Evolutionary conservation across 2,113 vertebrate genomes (phyloP).

Genomic region (Peromyscus maniculatus): DNA sequence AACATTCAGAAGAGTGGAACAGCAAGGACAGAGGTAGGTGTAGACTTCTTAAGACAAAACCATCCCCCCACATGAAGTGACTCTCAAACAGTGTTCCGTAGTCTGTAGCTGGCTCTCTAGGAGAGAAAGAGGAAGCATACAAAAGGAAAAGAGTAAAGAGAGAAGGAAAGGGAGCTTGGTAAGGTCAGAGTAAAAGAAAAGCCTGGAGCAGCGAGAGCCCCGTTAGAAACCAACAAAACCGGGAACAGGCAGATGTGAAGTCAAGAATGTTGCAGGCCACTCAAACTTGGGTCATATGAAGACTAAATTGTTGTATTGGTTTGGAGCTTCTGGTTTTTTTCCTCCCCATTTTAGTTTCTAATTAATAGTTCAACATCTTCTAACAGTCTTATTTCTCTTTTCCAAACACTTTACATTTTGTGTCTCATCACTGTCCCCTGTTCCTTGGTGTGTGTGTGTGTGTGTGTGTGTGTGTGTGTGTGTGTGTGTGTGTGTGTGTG

Average conservation of each 20-base stretch:
- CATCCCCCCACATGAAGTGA: not conserved
- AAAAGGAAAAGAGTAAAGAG: not conserved
- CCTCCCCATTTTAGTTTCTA: slow-evolving; percentile 74
- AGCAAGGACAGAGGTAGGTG: not conserved
- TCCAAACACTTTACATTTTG: not conserved
- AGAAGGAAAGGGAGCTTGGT: not conserved
- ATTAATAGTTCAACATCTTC: slow-evolving; percentile 58
- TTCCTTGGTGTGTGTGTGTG: slow-evolving; percentile 57
- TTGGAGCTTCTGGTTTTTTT: not conserved
- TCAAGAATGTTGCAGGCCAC: not conserved
- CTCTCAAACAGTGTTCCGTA: not conserved
- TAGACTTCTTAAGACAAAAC: not conserved
- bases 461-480: too few relatives aligned
- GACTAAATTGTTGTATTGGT: not conserved
- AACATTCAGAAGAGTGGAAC: not conserved
- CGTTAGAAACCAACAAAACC: too few relatives aligned
- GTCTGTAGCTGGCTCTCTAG: not conserved
- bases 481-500: not conserved
- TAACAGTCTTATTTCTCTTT: not conserved
- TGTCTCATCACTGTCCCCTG: not conserved
- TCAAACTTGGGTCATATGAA: not conserved
- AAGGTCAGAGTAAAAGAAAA: too few relatives aligned
- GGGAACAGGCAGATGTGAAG: too few relatives aligned
- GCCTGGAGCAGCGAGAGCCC: too few relatives aligned
- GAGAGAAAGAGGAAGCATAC: not conserved